Percentiles rank a stretch among this genome's conserved stretches.
These are phyloP conservation scores for Castor canadensis DNA, from an alignment of 2,113 vertebrate species.

Conservation along the genomic window DNA sequence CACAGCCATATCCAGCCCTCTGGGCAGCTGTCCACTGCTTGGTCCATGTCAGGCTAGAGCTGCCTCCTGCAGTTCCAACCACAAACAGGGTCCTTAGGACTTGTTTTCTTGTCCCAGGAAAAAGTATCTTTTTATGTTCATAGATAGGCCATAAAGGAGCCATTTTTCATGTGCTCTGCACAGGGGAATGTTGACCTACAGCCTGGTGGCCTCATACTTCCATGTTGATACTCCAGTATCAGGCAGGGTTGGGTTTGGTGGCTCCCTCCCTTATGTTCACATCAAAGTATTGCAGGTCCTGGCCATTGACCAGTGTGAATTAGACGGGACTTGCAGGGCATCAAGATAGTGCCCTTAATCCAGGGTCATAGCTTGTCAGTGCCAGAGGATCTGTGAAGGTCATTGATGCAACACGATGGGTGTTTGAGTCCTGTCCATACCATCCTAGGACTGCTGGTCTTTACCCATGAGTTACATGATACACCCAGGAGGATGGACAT, in stretches of 20 bases:
- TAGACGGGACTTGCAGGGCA: neutral
- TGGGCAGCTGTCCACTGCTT: neutral
- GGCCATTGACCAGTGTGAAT: neutral
- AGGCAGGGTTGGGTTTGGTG: neutral
- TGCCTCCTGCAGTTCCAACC: neutral
- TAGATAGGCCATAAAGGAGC: neutral
- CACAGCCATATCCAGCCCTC: neutral
- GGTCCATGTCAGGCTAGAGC: neutral
- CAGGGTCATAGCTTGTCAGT: neutral
- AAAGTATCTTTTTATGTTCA: neutral
- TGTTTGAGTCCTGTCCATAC: neutral
- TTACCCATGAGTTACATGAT: neutral
- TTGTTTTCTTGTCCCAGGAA: neutral
- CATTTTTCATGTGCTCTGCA: neutral
- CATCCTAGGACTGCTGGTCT: neutral
- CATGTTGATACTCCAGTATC: neutral
- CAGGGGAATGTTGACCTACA: neutral
- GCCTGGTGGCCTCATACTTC: neutral
- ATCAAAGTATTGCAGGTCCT: neutral
- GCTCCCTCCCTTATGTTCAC: neutral
- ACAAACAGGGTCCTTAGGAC: neutral
- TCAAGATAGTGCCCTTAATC: neutral
- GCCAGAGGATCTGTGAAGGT: neutral
- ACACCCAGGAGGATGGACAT: fast-evolving
- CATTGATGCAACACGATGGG: neutral